Base-by-base conservation (phyloP, 2,113 vertebrate species). In the Fukomys damarensis region DNA sequence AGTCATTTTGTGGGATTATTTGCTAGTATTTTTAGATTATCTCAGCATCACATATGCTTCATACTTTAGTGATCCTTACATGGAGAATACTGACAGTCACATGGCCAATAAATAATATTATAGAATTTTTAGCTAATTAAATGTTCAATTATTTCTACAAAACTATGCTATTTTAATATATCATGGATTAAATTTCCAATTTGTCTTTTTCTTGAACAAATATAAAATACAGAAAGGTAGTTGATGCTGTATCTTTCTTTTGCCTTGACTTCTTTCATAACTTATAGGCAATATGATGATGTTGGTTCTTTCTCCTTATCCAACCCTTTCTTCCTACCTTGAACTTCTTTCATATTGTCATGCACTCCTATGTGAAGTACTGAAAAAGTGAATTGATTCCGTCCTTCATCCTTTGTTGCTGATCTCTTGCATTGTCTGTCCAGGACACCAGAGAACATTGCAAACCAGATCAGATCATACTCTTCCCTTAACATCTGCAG, bases 61-160 rank as follows among this genome's bases (percentile, higher is more conserved):
- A 72, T n/a, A 81, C 2, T 49, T 13, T 74, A 80, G 8, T 83
- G 35, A 19, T 95, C 58, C n/a, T 70, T 52, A 52, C 2, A 41
- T 59, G 1, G 32, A 54, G 89, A 81, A 8, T 61, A 79, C 52
- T 68, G 16, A 38, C 16, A 90, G 32, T 7, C 61, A 76, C 16
- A 43, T 61, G 22, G 24, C 56, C 85, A 88, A 43, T 74, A 58
- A 93, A 86, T 65, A 8, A 43, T 24, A 63, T 76, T 14, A 3
- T 19, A 86, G 26, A 14, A 88, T 86, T 94, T 86, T 85, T 91
- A 89, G 9, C 38, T 85, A 83, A 91, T 58, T 49, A 68, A 83
- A 83, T 89, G 11, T 68, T 83, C 59, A 83, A 14, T 32, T 81
- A 81, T 16, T 95, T 94, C 28, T 59, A 35, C 7, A 65, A 43